These are phyloP conservation scores for Canis aureus DNA, from an alignment of 2,113 vertebrate species.

Conservation along the genomic window DNA sequence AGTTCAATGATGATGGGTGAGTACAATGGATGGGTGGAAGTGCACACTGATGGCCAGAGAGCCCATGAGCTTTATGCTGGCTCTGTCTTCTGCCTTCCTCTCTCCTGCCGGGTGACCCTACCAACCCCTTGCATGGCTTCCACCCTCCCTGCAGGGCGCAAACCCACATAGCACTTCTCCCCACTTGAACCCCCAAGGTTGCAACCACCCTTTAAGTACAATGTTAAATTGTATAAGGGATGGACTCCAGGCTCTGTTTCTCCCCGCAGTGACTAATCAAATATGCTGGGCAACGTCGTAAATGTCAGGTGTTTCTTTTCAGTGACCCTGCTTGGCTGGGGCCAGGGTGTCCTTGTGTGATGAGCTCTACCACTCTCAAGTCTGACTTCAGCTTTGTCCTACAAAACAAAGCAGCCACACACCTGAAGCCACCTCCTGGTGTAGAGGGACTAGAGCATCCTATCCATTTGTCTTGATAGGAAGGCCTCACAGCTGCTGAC, in stretches of 20 bases:
- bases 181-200: background rate
- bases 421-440: background rate
- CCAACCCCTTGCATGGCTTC: background rate
- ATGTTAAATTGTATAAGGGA: too few species aligned
- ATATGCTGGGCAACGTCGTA: background rate
- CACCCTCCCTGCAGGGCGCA: background rate
- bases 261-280: background rate
- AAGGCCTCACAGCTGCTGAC: background rate
- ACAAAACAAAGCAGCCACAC: background rate
- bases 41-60: background rate
- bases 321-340: too few species aligned
- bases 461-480: background rate
- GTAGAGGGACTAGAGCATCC: background rate
- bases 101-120: background rate
- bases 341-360: background rate
- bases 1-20: background rate
- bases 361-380: background rate
- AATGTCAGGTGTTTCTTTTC: background rate
- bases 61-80: background rate
- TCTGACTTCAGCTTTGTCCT: background rate
- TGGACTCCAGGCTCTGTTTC: background rate
- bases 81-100: background rate
- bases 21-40: too few species aligned
- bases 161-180: background rate
- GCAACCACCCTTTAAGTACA: too few species aligned